Evolutionary conservation across 2,113 vertebrate species (phyloP).

Genomic region (Podarcis cretensis): DNA sequence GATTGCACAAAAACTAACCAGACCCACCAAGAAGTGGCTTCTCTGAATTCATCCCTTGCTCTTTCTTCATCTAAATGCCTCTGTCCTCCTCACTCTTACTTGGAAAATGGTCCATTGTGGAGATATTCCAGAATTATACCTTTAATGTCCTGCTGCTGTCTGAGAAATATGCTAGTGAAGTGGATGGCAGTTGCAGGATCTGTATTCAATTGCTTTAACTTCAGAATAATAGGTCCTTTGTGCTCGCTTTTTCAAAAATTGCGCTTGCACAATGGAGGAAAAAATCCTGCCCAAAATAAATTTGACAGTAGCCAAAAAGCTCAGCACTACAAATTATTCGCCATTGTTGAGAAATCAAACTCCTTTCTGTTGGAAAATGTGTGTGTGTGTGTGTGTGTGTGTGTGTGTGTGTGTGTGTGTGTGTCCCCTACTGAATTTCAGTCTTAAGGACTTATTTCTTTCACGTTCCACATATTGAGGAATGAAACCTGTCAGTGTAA

Average conservation of each 20-base stretch:
- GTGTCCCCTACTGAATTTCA: neutral
- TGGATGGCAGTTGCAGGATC: neutral
- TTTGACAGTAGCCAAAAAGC: neutral
- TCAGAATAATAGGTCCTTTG: neutral
- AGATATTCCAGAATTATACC: neutral
- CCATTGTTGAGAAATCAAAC: neutral
- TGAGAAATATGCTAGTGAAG: neutral
- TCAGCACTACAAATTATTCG: neutral
- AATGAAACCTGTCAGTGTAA: slow-evolving; percentile 4
- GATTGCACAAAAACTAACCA: neutral
- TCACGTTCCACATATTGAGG: neutral
- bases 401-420: too few relatives aligned
- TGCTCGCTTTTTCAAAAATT: neutral
- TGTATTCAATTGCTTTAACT: neutral
- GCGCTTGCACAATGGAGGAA: neutral
- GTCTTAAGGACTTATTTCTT: neutral
- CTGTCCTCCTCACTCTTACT: too few relatives aligned
- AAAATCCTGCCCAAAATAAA: neutral
- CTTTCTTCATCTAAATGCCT: neutral
- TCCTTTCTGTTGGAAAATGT: neutral
- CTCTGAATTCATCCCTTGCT: too few relatives aligned
- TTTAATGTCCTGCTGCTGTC: neutral
- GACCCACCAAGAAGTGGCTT: neutral
- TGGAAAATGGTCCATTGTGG: neutral
- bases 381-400: too few relatives aligned